phyloP scores from a whole-genome alignment of 2,113 vertebrate species.

The Anolis sagrei region DNA sequence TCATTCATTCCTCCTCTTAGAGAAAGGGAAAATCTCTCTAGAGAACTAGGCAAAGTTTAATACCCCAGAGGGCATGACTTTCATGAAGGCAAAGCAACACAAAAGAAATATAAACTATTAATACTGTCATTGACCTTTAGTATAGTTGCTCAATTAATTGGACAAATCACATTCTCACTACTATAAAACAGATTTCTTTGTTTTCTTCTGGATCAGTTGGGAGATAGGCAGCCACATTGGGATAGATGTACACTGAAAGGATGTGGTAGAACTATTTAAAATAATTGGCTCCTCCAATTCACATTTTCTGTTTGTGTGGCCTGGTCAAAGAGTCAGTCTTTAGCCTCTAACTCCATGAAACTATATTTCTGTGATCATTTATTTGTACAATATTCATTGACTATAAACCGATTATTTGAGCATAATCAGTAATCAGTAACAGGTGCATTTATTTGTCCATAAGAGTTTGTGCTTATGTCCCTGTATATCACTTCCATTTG shows the following conservation, averaged over 20 bases:
- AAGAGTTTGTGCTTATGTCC: slow-evolving; percentile 45
- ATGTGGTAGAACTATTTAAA: neutral
- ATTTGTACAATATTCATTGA: slow-evolving; percentile 45
- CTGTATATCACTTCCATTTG: slow-evolving; percentile 44
- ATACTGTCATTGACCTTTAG: neutral
- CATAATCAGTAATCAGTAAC: slow-evolving; percentile 41
- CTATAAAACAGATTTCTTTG: neutral
- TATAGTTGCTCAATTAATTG: neutral
- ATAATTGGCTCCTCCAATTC: neutral
- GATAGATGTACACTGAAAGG: neutral
- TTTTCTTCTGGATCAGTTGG: neutral
- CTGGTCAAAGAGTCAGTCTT: neutral
- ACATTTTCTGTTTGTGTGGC: neutral
- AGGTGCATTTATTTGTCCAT: slow-evolving; percentile 56
- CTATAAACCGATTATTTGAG: slow-evolving; percentile 46
- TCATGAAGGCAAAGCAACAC: neutral
- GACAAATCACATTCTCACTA: neutral
- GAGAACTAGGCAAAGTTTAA: neutral
- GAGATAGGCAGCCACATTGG: neutral
- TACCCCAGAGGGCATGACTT: neutral
- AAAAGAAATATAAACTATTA: neutral
- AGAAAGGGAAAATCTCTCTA: neutral
- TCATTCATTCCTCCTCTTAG: neutral
- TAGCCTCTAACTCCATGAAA: neutral
- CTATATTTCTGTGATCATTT: slow-evolving; percentile 33